Evolutionary conservation across 1,140 invertebrate species (phyloP), one percentile per base, ranked within the genome.

Genomic region (Heliothis subflexa): DNA sequence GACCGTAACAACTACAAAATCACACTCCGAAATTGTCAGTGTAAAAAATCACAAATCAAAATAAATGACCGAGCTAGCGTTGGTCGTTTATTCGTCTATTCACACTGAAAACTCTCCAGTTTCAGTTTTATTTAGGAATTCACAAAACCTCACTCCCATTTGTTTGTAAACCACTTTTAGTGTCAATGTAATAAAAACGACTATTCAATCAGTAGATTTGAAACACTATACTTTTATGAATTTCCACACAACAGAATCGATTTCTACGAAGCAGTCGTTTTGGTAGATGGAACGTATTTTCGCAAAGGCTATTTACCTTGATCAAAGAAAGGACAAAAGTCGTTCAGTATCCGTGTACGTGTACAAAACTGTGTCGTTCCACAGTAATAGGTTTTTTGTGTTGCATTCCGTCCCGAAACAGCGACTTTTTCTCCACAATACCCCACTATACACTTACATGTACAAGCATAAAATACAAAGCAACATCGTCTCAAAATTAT

Each of bases 251-350:
- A 68, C 5, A 52, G 13, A 68, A 68, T 25, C 64, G 47, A 52
- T 68, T 40, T 68, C 13, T 78, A 66, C 50, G 50, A 45, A 45
- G 14, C 25, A 47, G 33, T 47, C 78, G 64, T 13, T 55, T 40
- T 18, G n/a, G 52, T 47, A 71, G 62, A 68, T 52, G 18, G 47
- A 68, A 21, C 57, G 75, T 77, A 80, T 83, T 81, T 80, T 83
- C 77, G 57, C 62, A 49, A 59, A 54, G 47, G 40, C 75, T 45
- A 77, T 83, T 81, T 76, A 80, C 82, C 80, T 83, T 83, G 79
- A 83, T 83, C 82, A 79, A 77, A 79, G 77, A 78, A 80, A 79
- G 73, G 73, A 75, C 75, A 61, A 50, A 76, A 78, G 72, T 78
- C 76, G 59, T 78, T 70, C 25, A 77, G 25, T 45, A 57, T 52